Conservation (phyloP, 2,113 vertebrate species). For the Colaptes auratus region DNA sequence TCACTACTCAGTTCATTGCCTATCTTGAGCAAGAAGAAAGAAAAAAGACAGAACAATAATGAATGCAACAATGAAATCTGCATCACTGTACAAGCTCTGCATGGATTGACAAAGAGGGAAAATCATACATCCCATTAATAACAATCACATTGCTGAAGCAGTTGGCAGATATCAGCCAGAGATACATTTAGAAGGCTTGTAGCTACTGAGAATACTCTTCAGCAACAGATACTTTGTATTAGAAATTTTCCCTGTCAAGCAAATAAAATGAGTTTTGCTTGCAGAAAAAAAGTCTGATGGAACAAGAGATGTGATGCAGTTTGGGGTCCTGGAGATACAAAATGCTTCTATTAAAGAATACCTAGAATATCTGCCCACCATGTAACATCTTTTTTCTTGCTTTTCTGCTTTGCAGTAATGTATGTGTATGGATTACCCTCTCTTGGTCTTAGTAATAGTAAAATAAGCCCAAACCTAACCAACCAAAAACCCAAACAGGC, state of each 20-base stretch:
- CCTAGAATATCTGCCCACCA: neutral
- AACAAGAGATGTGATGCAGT: constrained; percentile 35
- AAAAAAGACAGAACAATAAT: neutral
- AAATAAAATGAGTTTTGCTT: constrained; percentile 46
- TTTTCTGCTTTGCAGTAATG: neutral
- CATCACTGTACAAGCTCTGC: neutral
- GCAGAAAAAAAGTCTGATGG: constrained; percentile 30
- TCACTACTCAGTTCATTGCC: constrained; percentile 6
- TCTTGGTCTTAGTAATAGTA: neutral
- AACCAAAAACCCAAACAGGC: neutral
- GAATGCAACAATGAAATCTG: constrained; percentile 30
- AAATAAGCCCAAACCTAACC: neutral
- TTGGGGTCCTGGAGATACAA: neutral
- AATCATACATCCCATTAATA: constrained; percentile 48
- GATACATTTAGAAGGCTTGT: constrained; percentile 46
- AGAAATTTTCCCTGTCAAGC: constrained; percentile 38
- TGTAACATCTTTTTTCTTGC: neutral
- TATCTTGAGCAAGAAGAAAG: neutral
- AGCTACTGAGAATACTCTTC: constrained; percentile 29
- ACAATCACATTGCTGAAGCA: neutral
- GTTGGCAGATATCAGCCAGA: constrained; percentile 28
- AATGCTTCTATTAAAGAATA: neutral
- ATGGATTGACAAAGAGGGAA: neutral
- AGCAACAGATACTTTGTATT: constrained; percentile 33
- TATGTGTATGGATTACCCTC: neutral